Conservation (phyloP, 2,113 vertebrate species). For the Rhea americana region DNA sequence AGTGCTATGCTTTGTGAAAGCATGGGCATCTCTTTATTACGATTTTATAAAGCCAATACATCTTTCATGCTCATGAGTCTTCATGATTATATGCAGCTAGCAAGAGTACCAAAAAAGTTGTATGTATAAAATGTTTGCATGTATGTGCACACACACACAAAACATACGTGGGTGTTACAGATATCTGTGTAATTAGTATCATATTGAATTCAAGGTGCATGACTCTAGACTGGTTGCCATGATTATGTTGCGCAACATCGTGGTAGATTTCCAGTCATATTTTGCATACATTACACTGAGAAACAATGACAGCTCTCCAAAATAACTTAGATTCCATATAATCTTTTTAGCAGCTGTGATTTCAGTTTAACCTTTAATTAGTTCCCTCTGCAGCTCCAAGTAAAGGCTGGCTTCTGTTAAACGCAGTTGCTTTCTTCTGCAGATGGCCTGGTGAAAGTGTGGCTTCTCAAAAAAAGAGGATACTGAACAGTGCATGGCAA, state of each 20-base stretch:
- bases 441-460: conserved; percentile 22
- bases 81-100: not conserved
- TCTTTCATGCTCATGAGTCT: not conserved
- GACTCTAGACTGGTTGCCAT: not conserved
- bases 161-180: not conserved
- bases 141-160: not conserved
- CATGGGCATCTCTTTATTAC: not conserved
- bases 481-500: not conserved
- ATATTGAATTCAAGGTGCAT: not conserved
- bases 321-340: conserved; percentile 28
- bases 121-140: not conserved
- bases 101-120: not conserved
- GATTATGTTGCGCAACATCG: not conserved
- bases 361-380: conserved; percentile 62
- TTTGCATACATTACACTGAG: not conserved
- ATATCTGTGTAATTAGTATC: not conserved
- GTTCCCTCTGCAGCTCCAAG: conserved; percentile 39
- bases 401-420: conserved; percentile 43
- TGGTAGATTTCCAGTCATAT: not conserved
- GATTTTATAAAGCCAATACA: not conserved
- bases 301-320: conserved; percentile 26
- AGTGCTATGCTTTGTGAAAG: not conserved
- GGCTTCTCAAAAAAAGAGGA: conserved; percentile 20
- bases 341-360: conserved; percentile 61
- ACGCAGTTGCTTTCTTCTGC: conserved; percentile 38